Evolutionary conservation across 2,113 vertebrate genomes (phyloP), one percentile per base, ranked within the genome.

Genomic region (Meles meles): DNA sequence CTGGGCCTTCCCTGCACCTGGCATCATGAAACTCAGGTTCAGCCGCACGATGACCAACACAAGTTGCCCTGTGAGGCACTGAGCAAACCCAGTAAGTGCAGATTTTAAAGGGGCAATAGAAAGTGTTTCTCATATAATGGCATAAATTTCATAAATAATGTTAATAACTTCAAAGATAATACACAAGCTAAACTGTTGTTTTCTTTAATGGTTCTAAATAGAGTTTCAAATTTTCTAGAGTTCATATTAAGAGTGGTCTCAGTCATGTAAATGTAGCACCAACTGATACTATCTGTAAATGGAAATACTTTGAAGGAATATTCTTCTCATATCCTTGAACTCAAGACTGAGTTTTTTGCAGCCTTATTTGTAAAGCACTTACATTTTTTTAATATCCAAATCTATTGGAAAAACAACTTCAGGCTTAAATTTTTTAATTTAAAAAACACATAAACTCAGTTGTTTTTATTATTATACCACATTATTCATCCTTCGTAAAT

Each of bases 341-440:
- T 55, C 14, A 81, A n/a, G 79, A 4, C 80, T 96, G 61, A 79
- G 25, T 7, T 72, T 88, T 95, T 88, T 93, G 4, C 47, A 91
- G 5, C n/a, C 88, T 71, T 97, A 65, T 96, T 95, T 93, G n/a
- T 89, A 81, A 93, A 87, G 13, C 21, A 57, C 49, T 71, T 87
- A 29, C 21, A 71, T 93, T 89, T 42, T 42, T 77, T 95, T n/a
- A 39, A 25, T 20, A 44, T 61, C 42, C 31, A 34, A 88, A 76
- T 25, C 17, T 77, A 49, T 39, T 34, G 59, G 34, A 74, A 81
- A 92, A 27, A 79, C 7, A 55, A 55, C 29, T 20, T 80, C n/a
- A 71, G 34, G 20, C 21, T 69, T 90, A 61, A 39, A 12, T 67
- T 71, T 88, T 84, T 93, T 44, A 52, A 76, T 23, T 55, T 88